Evolutionary conservation across 1,140 invertebrate species (phyloP).

Genomic region (Mactra quadrangularis): DNA sequence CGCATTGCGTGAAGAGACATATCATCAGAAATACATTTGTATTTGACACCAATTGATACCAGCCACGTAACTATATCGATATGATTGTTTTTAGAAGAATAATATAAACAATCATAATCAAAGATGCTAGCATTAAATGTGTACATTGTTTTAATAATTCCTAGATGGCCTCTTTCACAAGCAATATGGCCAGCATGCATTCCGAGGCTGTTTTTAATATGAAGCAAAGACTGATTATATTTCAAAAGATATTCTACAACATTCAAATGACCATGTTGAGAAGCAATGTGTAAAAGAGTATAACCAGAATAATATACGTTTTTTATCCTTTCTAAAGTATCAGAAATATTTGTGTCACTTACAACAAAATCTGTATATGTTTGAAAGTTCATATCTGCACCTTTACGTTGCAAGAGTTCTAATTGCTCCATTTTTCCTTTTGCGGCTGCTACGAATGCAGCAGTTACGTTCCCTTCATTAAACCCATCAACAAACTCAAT

Average conservation of each 20-base stretch:
- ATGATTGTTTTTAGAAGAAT: conserved; percentile 24
- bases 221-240: neutral
- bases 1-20: neutral
- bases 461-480: conserved; percentile 17
- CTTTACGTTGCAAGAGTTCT: conserved; percentile 19
- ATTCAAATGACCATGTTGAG: conserved; percentile 20
- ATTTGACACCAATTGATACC: neutral
- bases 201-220: conserved; percentile 12
- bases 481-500: neutral
- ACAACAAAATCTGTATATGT: neutral
- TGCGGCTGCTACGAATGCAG: conserved; percentile 21
- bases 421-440: conserved; percentile 28
- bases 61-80: conserved; percentile 3
- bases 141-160: neutral
- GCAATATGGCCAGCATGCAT: conserved; percentile 13
- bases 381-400: conserved; percentile 21
- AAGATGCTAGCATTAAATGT: neutral
- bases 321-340: neutral
- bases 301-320: conserved; percentile 18
- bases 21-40: neutral
- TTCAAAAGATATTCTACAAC: neutral
- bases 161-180: conserved; percentile 18
- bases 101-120: conserved; percentile 17
- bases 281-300: conserved; percentile 23
- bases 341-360: too few species aligned